Conservation (phyloP, 2,888 invertebrate genomes). For the Cerceris ruficornis region DNA sequence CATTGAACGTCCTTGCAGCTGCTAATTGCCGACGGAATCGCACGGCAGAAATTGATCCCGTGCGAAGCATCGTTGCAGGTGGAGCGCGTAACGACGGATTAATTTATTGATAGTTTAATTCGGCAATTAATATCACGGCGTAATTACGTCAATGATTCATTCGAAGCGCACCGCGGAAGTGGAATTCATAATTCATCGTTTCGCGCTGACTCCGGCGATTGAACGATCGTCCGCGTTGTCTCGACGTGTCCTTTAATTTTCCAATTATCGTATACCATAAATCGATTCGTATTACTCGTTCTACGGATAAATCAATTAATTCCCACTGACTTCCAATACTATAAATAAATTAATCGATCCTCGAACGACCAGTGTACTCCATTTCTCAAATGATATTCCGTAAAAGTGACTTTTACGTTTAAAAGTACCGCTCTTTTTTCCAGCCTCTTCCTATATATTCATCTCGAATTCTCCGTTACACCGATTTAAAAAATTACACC, state of each 20-base stretch:
- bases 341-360: too few species aligned
- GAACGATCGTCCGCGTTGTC: background rate
- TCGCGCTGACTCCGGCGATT: background rate
- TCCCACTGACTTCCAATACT: background rate
- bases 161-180: background rate
- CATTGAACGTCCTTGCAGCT: background rate
- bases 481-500: background rate
- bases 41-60: background rate
- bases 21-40: background rate
- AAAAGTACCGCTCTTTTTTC: background rate
- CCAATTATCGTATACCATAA: too few species aligned
- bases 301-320: too few species aligned
- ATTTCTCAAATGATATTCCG: background rate
- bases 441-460: too few species aligned
- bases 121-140: slow-evolving; percentile 5
- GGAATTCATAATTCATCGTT: slow-evolving; percentile 35
- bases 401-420: background rate
- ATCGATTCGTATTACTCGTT: too few species aligned
- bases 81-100: background rate
- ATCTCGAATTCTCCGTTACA: background rate
- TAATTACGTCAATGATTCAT: slow-evolving; percentile 31
- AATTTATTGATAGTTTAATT: slow-evolving; percentile 36
- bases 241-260: background rate
- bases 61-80: background rate
- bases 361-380: too few species aligned